phyloP scores from a whole-genome alignment of 2,113 vertebrate species.

The Muscicapa adusta region DNA sequence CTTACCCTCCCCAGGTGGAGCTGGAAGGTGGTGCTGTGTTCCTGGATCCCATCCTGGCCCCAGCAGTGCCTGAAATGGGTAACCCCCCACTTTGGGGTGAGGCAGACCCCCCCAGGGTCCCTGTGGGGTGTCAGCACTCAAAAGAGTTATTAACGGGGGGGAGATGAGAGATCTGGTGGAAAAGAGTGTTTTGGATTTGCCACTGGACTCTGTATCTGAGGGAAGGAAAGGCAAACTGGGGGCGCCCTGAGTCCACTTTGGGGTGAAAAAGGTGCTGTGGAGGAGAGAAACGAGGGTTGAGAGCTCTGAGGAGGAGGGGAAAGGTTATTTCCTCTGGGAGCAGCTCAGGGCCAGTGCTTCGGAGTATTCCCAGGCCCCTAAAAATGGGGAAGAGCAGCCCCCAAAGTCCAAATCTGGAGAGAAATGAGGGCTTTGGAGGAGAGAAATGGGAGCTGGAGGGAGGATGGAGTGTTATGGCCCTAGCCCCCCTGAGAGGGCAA shows the following conservation, averaged over 20 bases:
- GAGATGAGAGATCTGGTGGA: not conserved
- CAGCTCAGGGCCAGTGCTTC: not conserved
- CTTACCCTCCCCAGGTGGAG: not conserved
- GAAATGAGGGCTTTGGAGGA: not conserved
- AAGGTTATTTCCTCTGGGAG: not conserved
- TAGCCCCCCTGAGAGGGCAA: accelerated
- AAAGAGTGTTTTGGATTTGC: not conserved
- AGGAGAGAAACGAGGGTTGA: not conserved
- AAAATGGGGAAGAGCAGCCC: not conserved
- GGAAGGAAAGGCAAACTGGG: accelerated
- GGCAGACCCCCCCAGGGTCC: not conserved
- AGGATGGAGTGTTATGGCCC: accelerated
- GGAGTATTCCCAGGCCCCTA: not conserved
- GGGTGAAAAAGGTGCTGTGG: not conserved
- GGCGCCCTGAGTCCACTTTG: not conserved
- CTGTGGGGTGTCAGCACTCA: not conserved
- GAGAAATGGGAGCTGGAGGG: not conserved
- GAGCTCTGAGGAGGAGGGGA: not conserved
- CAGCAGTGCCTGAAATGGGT: not conserved
- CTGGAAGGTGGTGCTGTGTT: too few relatives aligned
- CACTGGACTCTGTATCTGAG: not conserved
- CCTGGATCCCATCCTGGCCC: not conserved
- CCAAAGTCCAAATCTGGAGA: not conserved
- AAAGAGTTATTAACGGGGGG: not conserved
- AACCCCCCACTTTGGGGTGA: not conserved